These are phyloP conservation scores for Drosophila neutralis DNA, from an alignment of 2,888 invertebrate genomes.

Conservation along the genomic window DNA sequence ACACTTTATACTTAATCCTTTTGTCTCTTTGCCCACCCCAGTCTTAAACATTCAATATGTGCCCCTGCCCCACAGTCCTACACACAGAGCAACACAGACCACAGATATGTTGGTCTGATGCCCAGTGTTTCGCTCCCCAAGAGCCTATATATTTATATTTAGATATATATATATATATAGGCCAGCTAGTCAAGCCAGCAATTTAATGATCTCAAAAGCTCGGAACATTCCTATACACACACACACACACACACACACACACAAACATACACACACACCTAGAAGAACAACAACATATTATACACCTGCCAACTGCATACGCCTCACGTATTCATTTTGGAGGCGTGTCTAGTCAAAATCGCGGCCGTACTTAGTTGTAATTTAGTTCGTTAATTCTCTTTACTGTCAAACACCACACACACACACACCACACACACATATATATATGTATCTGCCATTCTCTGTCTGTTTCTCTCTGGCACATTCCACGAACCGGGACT, in stretches of 20 bases:
- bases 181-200: constrained; percentile 53
- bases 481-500: constrained; percentile 39
- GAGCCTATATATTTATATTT: constrained; percentile 1
- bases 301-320: constrained; percentile 18
- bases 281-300: constrained; percentile 3
- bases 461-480: neutral
- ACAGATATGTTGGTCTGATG: constrained; percentile 4
- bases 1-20: constrained; percentile 20
- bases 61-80: neutral
- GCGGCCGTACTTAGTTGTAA: constrained; percentile 14
- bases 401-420: constrained; percentile 3
- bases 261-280: neutral
- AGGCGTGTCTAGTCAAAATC: constrained; percentile 37
- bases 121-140: constrained; percentile 4
- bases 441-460: neutral
- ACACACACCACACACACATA: constrained; percentile 1
- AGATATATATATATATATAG: too few relatives aligned
- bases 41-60: constrained; percentile 26
- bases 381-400: constrained; percentile 14
- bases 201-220: constrained; percentile 57
- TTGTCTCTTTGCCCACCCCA: constrained; percentile 2
- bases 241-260: neutral
- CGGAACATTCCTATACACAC: constrained; percentile 29
- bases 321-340: constrained; percentile 7
- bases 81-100: neutral